Evolutionary conservation across 1,140 invertebrate species (phyloP).

Genomic region (Euwallacea fornicatus): DNA sequence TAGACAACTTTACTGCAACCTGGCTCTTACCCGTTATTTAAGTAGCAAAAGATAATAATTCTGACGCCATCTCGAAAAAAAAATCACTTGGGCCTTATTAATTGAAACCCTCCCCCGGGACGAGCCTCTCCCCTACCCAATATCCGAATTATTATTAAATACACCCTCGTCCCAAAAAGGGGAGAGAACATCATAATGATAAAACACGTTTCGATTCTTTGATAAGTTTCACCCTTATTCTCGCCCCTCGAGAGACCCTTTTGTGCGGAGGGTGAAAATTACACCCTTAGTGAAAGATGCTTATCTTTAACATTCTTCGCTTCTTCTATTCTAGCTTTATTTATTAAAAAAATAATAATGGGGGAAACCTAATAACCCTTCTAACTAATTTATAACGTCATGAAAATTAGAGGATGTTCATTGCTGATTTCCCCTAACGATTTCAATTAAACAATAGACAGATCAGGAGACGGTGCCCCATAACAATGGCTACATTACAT

Average conservation of each 20-base stretch:
- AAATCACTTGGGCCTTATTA: constrained; percentile 2
- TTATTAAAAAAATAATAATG: constrained; percentile 7
- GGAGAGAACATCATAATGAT: constrained; percentile 24
- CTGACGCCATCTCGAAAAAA: background rate
- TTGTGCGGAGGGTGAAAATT: constrained; percentile 19
- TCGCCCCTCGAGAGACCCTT: constrained; percentile 7
- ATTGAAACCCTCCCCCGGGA: background rate
- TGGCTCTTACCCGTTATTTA: too few species aligned
- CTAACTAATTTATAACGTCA: constrained; percentile 9
- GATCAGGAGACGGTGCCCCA: constrained; percentile 5
- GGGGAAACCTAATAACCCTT: constrained; percentile 26
- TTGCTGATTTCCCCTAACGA: constrained; percentile 17
- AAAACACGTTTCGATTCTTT: constrained; percentile 27
- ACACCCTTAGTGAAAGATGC: constrained; percentile 13
- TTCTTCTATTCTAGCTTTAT: background rate
- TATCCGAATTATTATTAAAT: constrained; percentile 5
- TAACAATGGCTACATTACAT: constrained; percentile 17
- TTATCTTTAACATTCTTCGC: constrained; percentile 9
- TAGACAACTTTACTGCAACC: constrained; percentile 26
- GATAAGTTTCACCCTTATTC: constrained; percentile 20
- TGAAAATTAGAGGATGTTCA: constrained; percentile 7
- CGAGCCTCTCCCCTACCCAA: background rate
- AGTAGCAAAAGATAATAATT: too few species aligned
- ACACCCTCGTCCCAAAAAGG: background rate
- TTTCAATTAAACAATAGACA: constrained; percentile 22